Percentiles rank a stretch among this genome's conserved stretches.
phyloP scores from a whole-genome alignment of 2,797 vertebrate genomes.

The Prunella strophiata region DNA sequence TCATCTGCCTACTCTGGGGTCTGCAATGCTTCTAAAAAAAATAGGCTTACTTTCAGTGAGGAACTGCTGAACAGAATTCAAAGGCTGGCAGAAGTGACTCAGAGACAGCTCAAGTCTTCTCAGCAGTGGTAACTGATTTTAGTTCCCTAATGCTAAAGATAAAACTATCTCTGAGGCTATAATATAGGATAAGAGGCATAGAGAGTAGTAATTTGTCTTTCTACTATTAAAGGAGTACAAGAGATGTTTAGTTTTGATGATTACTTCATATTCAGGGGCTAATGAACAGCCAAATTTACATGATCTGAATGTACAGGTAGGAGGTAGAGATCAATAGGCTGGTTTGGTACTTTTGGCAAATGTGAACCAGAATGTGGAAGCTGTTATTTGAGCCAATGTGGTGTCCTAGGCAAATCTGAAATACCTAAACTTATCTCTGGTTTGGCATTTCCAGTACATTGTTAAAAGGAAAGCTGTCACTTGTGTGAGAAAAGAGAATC shows the following conservation, averaged over 20 bases:
- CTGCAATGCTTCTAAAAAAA: conserved; percentile 44
- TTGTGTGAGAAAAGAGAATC: not conserved
- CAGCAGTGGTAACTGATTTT: conserved; percentile 35
- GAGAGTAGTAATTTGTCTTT: not conserved
- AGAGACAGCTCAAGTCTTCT: conserved; percentile 43
- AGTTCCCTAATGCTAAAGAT: conserved; percentile 32
- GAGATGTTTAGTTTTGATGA: not conserved
- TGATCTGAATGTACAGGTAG: not conserved
- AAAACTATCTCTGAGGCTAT: conserved; percentile 7
- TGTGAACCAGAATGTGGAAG: not conserved
- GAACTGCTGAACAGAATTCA: conserved; percentile 40
- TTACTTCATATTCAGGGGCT: not conserved
- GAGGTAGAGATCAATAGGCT: not conserved
- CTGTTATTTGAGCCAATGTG: not conserved
- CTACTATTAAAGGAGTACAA: not conserved
- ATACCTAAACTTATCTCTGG: not conserved
- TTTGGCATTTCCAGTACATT: not conserved
- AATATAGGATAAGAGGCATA: not conserved
- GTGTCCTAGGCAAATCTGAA: not conserved
- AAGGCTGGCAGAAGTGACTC: conserved; percentile 51
- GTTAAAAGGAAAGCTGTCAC: not conserved
- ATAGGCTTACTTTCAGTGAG: not conserved
- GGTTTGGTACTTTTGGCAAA: not conserved
- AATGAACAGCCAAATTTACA: not conserved
- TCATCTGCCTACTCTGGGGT: conserved; percentile 46